Evolutionary conservation across 2,888 invertebrate species (phyloP), one percentile per base, ranked within the genome.

Genomic region (Liopterus haemorrhoidalis): DNA sequence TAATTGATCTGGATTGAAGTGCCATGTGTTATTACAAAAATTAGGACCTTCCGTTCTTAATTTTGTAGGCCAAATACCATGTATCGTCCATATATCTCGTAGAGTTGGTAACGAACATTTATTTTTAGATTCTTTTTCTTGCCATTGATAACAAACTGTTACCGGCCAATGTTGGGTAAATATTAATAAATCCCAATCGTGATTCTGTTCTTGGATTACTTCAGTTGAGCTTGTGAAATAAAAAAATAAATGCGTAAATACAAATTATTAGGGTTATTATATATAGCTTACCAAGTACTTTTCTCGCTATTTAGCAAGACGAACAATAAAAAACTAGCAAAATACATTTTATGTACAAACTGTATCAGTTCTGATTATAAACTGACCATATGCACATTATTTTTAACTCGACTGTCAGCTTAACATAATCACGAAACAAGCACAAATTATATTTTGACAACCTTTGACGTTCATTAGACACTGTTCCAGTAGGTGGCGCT

Each of bases 21-120:
- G 70, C 62, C 81, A 74, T 0, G 81, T 72, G 4, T 70, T 73
- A 55, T 88, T 83, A 59, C 89, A 90, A 61, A 76, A 85, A 4
- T 62, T 63, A 1, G 89, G 89, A 0, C 85, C 86, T 1, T 74
- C 63, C 1, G 74, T 76, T 1, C 81, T 78, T 0, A 72, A 63
- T 60, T 81, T 79, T 0, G 85, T 81, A 0, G 90, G 90, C 90
- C 90, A 90, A 25, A 89, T 71, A 2, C 89, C 89, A 58, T 90
- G 89, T 21, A 90, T 76, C 0, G 82, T 79, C 89, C 89, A 90
- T 2, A 77, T 68, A 39, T 78, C 72, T 9, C 67, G 69, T 35
- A 73, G 69, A 1, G 63, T 63, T 2, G 85, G 86, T 54, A 86
- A 64, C 0, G 67, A 62, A 58, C 89, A 90, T 2, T 72, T 69